These are phyloP conservation scores for Pluvialis apricaria DNA, from an alignment of 2,113 vertebrate species.

Conservation along the genomic window DNA sequence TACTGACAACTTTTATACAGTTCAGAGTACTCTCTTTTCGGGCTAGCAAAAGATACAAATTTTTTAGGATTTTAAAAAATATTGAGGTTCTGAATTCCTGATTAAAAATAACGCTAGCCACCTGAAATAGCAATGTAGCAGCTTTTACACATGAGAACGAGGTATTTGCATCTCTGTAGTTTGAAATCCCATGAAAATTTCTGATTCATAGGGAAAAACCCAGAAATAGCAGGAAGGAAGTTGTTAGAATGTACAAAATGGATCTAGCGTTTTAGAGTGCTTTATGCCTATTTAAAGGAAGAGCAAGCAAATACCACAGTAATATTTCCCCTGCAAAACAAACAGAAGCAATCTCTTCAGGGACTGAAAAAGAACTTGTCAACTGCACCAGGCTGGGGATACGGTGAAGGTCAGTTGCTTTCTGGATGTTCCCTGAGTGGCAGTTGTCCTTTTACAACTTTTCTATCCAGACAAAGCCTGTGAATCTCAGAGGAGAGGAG, in stretches of 20 bases:
- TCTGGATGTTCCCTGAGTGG: conserved; percentile 34
- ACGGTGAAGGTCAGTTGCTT: conserved; percentile 32
- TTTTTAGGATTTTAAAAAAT: not conserved
- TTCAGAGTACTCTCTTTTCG: not conserved
- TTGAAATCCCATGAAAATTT: not conserved
- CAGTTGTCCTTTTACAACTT: conserved; percentile 55
- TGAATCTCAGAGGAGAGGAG: not conserved
- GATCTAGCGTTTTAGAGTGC: not conserved
- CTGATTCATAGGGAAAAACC: not conserved
- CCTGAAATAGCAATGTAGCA: not conserved
- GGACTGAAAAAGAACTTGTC: conserved; percentile 36
- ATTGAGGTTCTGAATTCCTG: not conserved
- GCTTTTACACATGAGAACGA: not conserved
- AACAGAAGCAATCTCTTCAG: conserved; percentile 25
- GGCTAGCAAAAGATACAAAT: not conserved
- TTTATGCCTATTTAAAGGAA: conserved; percentile 18
- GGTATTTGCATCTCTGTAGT: not conserved
- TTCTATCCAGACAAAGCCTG: not conserved
- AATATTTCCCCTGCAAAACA: conserved; percentile 58
- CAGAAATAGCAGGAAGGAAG: not conserved
- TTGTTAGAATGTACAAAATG: conserved; percentile 10
- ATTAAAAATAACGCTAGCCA: not conserved
- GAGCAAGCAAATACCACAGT: conserved; percentile 55
- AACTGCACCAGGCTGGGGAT: not conserved
- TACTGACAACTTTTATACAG: not conserved